Conservation (phyloP, 2,888 invertebrate species). For the Epirrhoe tristata region DNA sequence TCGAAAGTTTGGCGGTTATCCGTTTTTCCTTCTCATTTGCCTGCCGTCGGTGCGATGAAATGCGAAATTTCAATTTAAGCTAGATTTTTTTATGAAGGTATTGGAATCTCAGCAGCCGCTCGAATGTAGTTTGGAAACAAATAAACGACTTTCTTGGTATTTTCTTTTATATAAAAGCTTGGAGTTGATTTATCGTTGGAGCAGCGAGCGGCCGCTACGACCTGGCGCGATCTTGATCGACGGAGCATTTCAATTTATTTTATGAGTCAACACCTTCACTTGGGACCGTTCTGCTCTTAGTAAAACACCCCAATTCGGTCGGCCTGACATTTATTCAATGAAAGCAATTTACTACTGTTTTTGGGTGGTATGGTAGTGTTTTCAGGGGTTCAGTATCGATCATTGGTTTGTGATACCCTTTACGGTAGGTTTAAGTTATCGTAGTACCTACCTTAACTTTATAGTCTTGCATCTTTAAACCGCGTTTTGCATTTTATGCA, state of each 20-base stretch:
- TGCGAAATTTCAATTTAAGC: conserved; percentile 75
- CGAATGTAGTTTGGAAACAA: conserved; percentile 82
- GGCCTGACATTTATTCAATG: conserved; percentile 54
- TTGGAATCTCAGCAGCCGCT: conserved; percentile 57
- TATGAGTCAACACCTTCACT: conserved; percentile 76
- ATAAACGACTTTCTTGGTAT: conserved; percentile 76
- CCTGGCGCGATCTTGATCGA: conserved; percentile 77
- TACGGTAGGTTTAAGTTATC: neutral
- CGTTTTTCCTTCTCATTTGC: conserved; percentile 53
- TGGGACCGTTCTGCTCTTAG: conserved; percentile 55
- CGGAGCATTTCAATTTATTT: conserved; percentile 81
- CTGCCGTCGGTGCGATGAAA: conserved; percentile 59
- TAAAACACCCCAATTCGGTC: conserved; percentile 57
- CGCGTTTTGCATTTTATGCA: neutral
- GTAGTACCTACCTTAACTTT: no score
- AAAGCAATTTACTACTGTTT: conserved; percentile 49
- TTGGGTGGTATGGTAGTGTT: conserved; percentile 24
- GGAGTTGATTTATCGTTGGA: conserved; percentile 79
- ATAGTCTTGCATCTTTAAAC: no score
- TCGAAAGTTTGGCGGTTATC: conserved; percentile 57
- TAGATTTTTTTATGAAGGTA: conserved; percentile 71
- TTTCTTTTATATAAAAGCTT: conserved; percentile 77
- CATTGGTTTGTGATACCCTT: conserved; percentile 8
- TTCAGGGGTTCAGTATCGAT: conserved; percentile 16
- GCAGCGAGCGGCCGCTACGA: conserved; percentile 66